These are phyloP conservation scores for Ploceus nigricollis DNA, from an alignment of 2,113 vertebrate genomes.

Conservation along the genomic window DNA sequence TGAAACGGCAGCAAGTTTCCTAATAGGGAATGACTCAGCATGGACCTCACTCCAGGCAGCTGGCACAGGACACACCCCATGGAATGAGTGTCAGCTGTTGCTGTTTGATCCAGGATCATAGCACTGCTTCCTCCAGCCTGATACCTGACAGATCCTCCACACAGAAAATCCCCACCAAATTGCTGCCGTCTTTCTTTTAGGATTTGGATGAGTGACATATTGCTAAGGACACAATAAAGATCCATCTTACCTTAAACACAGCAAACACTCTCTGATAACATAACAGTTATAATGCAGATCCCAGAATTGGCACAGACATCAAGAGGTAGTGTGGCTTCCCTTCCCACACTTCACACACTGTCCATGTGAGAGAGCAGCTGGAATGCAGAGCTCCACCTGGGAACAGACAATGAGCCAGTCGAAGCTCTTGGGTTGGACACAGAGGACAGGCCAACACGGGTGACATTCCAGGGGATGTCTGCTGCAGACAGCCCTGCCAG, in stretches of 20 bases:
- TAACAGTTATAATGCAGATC: neutral
- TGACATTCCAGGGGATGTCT: neutral
- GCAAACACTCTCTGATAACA: neutral
- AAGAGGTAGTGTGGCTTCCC: neutral
- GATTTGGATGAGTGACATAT: neutral
- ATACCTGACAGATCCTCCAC: neutral
- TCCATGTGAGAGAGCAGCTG: neutral
- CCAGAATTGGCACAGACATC: neutral
- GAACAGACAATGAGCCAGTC: neutral
- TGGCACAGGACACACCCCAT: neutral
- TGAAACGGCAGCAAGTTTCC: neutral
- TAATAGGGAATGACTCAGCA: neutral
- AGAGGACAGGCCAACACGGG: neutral
- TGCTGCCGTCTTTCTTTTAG: neutral
- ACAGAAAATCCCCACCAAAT: neutral
- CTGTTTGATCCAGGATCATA: neutral
- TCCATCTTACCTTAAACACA: neutral
- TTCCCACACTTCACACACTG: neutral
- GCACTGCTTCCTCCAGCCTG: neutral
- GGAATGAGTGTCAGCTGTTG: accelerated
- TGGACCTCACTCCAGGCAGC: neutral
- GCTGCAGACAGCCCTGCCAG: neutral
- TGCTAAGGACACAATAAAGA: neutral
- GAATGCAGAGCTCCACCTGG: neutral
- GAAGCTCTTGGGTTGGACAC: neutral